phyloP scores from a whole-genome alignment of 2,888 invertebrate genomes.

The Acrocyrtus sp. region DNA sequence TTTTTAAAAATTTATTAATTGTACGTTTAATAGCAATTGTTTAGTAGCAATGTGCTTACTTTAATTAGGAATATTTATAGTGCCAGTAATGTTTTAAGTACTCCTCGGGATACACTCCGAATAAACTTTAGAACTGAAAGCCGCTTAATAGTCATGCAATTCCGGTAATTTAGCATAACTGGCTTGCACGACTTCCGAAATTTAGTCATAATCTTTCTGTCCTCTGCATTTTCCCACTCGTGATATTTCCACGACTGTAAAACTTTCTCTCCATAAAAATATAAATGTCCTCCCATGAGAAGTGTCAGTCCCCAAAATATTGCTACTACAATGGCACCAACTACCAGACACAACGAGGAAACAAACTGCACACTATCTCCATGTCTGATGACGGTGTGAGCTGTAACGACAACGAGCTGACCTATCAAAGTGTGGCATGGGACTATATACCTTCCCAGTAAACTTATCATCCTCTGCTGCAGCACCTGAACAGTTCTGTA shows the following conservation, averaged over 20 bases:
- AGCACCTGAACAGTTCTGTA: conserved; percentile 18
- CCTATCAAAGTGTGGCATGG: conserved; percentile 1
- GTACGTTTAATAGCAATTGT: too few relatives aligned
- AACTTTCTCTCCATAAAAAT: conserved; percentile 4
- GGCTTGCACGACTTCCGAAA: conserved; percentile 18
- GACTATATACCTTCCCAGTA: not conserved
- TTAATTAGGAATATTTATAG: too few relatives aligned
- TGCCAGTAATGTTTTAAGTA: conserved; percentile 4
- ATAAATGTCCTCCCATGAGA: conserved; percentile 6
- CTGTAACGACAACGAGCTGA: not conserved
- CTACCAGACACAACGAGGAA: not conserved
- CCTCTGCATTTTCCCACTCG: not conserved
- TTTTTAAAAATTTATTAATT: too few relatives aligned
- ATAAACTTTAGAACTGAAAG: conserved; percentile 1
- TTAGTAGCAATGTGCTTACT: too few relatives aligned
- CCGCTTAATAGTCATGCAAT: not conserved
- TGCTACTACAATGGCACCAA: not conserved
- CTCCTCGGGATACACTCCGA: conserved; percentile 6
- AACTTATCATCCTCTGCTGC: not conserved
- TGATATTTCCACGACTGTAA: conserved; percentile 6
- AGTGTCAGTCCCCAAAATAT: not conserved
- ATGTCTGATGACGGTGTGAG: conserved; percentile 1
- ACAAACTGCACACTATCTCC: not conserved
- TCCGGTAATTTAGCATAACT: conserved; percentile 5
- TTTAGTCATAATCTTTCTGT: conserved; percentile 13